phyloP scores from a whole-genome alignment of 2,888 invertebrate species.

The Dryobota labecula region DNA sequence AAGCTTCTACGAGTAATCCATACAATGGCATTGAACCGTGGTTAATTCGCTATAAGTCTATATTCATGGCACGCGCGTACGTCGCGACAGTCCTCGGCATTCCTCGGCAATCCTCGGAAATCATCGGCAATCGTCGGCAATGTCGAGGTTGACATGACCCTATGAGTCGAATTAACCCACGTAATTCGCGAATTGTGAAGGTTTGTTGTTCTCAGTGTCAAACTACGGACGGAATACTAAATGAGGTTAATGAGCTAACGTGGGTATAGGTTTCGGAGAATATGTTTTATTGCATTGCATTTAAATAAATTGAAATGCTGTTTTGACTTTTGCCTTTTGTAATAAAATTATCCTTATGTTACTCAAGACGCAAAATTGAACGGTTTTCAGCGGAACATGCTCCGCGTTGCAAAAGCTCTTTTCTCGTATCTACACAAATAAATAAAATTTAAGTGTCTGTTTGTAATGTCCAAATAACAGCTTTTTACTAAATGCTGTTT shows the following conservation, averaged over 20 bases:
- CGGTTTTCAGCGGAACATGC: background rate
- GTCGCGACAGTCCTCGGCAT: conserved; percentile 52
- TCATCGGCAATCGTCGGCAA: conserved; percentile 57
- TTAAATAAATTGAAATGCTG: background rate
- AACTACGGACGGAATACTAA: conserved; percentile 44
- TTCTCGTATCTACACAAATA: too few species aligned
- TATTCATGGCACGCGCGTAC: conserved; percentile 71
- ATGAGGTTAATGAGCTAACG: conserved; percentile 60
- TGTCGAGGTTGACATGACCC: conserved; percentile 68
- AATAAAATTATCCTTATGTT: background rate
- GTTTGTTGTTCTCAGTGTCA: conserved; percentile 49
- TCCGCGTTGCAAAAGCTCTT: background rate
- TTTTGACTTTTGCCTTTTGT: background rate
- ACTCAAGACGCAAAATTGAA: background rate
- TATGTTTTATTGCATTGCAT: conserved; percentile 10
- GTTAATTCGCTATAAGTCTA: conserved; percentile 62
- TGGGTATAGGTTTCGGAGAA: conserved; percentile 40
- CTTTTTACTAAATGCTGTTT: too few species aligned
- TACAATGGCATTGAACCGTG: conserved; percentile 70
- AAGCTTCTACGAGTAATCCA: conserved; percentile 43
- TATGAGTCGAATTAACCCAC: conserved; percentile 64
- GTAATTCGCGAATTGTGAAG: conserved; percentile 66
- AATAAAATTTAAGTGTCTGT: too few species aligned
- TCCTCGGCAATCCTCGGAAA: conserved; percentile 51
- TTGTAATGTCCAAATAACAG: too few species aligned